Evolutionary conservation across 2,888 invertebrate genomes (phyloP).

Genomic region (Brachycybe producta): DNA sequence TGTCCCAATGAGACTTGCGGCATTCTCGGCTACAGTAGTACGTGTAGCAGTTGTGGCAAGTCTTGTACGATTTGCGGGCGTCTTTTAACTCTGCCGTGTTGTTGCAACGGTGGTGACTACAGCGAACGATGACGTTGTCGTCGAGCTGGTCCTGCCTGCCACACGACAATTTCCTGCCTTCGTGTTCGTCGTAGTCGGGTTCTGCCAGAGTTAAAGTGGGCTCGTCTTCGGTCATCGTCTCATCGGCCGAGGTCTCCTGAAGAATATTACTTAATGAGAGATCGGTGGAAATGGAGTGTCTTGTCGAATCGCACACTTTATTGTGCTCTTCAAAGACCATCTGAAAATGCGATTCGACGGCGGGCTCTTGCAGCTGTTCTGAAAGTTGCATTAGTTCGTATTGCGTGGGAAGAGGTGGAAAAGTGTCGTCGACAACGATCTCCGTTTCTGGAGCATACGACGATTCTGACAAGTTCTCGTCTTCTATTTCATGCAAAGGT

Average conservation of each 20-base stretch:
- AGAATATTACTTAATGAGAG: too few species aligned
- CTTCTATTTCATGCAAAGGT: too few species aligned
- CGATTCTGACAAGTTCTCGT: too few species aligned
- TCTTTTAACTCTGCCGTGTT: slow-evolving; percentile 56
- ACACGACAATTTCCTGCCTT: background rate
- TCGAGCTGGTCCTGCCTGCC: slow-evolving; percentile 13
- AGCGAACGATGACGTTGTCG: slow-evolving; percentile 43
- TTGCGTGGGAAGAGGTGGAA: too few species aligned
- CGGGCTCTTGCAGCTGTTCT: too few species aligned
- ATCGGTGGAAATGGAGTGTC: too few species aligned
- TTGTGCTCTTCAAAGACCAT: too few species aligned
- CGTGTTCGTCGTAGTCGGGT: background rate
- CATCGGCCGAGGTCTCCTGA: slow-evolving; percentile 27
- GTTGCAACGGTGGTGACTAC: slow-evolving; percentile 68
- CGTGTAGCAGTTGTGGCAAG: slow-evolving; percentile 89
- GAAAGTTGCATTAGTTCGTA: too few species aligned
- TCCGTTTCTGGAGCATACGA: too few species aligned
- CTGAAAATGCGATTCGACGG: too few species aligned
- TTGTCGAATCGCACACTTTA: too few species aligned
- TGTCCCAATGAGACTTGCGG: slow-evolving; percentile 81
- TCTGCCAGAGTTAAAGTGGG: slow-evolving; percentile 33
- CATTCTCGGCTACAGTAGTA: slow-evolving; percentile 87
- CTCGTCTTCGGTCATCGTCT: slow-evolving; percentile 36
- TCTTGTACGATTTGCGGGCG: slow-evolving; percentile 72
- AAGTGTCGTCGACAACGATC: too few species aligned